phyloP scores from a whole-genome alignment of 2,888 invertebrate genomes.

The Melanophora roralis region DNA sequence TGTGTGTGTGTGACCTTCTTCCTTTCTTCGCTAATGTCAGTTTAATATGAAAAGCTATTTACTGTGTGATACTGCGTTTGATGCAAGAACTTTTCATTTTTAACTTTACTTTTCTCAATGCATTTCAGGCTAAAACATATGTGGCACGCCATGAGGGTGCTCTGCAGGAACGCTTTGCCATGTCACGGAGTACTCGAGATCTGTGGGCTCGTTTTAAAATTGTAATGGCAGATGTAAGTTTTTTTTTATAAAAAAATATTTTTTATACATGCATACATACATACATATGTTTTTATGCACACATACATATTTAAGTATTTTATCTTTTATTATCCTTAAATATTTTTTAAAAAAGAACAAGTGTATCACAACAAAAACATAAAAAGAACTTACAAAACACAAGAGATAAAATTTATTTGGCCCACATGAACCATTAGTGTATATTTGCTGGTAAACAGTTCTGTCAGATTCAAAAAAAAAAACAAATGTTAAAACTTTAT shows the following conservation, averaged over 20 bases:
- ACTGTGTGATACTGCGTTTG: background rate
- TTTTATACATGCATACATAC: too few relatives aligned
- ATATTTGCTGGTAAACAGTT: background rate
- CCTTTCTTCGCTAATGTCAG: background rate
- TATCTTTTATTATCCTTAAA: conserved; percentile 19
- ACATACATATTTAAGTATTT: background rate
- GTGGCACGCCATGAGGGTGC: conserved; percentile 94
- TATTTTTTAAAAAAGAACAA: background rate
- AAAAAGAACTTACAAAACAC: too few relatives aligned
- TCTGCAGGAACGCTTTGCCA: conserved; percentile 91
- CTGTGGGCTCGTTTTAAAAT: conserved; percentile 91
- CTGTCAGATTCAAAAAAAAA: background rate
- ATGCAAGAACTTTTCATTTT: background rate
- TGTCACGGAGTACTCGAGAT: conserved; percentile 90
- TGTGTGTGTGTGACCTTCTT: background rate
- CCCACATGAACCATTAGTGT: background rate
- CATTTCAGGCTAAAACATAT: conserved; percentile 86
- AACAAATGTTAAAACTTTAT: background rate
- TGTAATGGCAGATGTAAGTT: conserved; percentile 85
- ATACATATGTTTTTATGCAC: too few relatives aligned
- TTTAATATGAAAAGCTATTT: background rate
- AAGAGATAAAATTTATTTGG: background rate
- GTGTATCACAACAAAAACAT: background rate
- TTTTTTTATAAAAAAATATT: too few relatives aligned
- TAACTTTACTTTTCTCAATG: background rate